Base-by-base conservation (phyloP, 2,888 invertebrate genomes). In the Cacoxenus indagator region DNA sequence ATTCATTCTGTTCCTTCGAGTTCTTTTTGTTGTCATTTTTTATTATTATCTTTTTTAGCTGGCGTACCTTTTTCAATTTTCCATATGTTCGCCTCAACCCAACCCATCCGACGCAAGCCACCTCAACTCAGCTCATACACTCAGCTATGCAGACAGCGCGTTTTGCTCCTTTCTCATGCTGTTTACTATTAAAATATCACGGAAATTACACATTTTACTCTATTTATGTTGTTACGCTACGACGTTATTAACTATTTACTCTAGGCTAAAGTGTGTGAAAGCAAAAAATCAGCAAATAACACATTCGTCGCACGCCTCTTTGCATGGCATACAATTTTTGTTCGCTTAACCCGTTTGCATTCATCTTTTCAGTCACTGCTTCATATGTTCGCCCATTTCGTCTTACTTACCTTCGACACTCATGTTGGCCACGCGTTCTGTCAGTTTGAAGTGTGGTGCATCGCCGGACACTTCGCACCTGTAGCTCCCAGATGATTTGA, bases 391-490 rank as follows among this genome's bases (percentile, higher is more conserved):
- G 37, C 37, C 8, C 37, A 37, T 37, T 26, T 27, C 11, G 3
- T n/a, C 11, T 65, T 4, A 78, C 89, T 89, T 84, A 91, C 91
- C 90, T 77, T 90, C 90, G 37, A 91, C 89, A n/a, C 90, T 90
- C 85, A 91, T 89, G 78, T 91, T 90, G 73, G 89, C 89, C 24
- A 89, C 89, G 72, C 89, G 88, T 46, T 90, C 89, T 14, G 89
- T 90, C 68, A 91, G 85, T 73, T 90, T 87, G 76, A 91, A 91
- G 67, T 90, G 89, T 1, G 91, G 91, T 5, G 90, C 90, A 84
- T 91, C 91, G 65, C 90, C 90, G 70, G 91, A 91, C 55, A 91
- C 90, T 83, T 91, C 91, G 81, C 91, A 92, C 68, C 90, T 87
- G 76, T 91, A 92, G 54, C 89, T 89, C 45, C 91, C 91, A 65